phyloP scores from a whole-genome alignment of 2,113 vertebrate species.

The Equus przewalskii region DNA sequence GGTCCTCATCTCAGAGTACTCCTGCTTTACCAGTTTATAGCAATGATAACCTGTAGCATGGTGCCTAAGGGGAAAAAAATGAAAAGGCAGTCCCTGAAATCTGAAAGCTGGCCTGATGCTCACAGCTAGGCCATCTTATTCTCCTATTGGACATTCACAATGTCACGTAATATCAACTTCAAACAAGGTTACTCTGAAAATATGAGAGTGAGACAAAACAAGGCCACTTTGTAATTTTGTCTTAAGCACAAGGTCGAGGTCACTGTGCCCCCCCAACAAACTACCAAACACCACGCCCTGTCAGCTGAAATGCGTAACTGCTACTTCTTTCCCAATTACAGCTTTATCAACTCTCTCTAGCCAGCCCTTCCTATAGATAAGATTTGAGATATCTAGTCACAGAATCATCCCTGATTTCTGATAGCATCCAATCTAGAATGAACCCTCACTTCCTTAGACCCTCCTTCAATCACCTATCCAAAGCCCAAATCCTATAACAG shows the following conservation, averaged over 20 bases:
- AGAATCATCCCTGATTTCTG: background rate
- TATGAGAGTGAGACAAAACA: background rate
- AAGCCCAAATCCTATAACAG: background rate
- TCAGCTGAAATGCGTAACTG: background rate
- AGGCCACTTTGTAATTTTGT: constrained; percentile 19
- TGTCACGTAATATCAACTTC: background rate
- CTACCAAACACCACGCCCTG: background rate
- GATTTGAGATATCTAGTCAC: background rate
- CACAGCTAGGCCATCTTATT: background rate
- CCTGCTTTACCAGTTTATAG: background rate
- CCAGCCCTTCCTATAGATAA: background rate
- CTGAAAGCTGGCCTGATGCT: background rate
- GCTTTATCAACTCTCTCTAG: background rate
- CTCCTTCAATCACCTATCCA: background rate
- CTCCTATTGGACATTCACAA: background rate
- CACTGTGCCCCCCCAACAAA: background rate
- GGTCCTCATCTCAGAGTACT: background rate
- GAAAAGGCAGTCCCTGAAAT: background rate
- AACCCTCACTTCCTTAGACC: background rate
- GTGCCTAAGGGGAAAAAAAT: background rate
- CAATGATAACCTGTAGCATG: background rate
- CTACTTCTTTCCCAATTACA: background rate
- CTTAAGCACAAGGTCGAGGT: background rate
- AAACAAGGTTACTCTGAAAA: background rate
- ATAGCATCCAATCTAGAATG: background rate